A percentile compares a stretch with the other conserved stretches of the same genome.
These are phyloP conservation scores for Lamellibrachia luymesi DNA, from an alignment of 1,140 invertebrate genomes.

Conservation along the genomic window DNA sequence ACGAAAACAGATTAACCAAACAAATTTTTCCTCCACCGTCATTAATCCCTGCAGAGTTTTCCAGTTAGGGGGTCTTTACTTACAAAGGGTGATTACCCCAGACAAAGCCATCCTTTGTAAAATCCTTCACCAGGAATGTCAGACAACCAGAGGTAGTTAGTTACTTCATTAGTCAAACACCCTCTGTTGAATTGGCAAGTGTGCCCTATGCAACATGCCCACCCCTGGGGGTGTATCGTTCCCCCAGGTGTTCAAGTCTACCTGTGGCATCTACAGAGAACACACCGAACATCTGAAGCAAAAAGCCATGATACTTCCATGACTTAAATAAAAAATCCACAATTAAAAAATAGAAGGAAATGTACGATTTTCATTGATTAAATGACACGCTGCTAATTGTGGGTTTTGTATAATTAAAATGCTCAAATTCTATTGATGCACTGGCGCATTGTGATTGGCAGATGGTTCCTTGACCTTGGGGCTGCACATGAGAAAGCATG, in stretches of 20 bases:
- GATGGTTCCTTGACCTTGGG: too few species aligned
- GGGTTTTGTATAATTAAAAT: too few species aligned
- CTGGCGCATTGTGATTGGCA: too few species aligned
- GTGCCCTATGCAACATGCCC: not conserved
- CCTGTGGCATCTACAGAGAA: not conserved
- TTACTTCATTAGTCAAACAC: not conserved
- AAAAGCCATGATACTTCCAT: not conserved
- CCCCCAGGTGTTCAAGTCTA: not conserved
- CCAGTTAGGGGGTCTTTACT: not conserved
- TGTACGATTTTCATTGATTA: too few species aligned
- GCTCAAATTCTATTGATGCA: too few species aligned
- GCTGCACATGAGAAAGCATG: too few species aligned
- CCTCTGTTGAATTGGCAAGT: not conserved
- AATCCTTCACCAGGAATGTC: not conserved
- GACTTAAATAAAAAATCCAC: not conserved
- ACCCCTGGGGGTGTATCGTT: not conserved
- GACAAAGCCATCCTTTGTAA: not conserved
- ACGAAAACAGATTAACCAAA: not conserved
- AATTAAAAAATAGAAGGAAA: not conserved
- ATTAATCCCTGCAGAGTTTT: not conserved
- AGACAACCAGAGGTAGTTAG: not conserved
- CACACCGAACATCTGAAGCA: not conserved
- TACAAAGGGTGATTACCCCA: not conserved
- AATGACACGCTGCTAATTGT: too few species aligned
- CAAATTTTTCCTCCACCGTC: not conserved